These are phyloP conservation scores for Stegodyphus dumicola DNA, from an alignment of 1,140 invertebrate species.

Conservation along the genomic window DNA sequence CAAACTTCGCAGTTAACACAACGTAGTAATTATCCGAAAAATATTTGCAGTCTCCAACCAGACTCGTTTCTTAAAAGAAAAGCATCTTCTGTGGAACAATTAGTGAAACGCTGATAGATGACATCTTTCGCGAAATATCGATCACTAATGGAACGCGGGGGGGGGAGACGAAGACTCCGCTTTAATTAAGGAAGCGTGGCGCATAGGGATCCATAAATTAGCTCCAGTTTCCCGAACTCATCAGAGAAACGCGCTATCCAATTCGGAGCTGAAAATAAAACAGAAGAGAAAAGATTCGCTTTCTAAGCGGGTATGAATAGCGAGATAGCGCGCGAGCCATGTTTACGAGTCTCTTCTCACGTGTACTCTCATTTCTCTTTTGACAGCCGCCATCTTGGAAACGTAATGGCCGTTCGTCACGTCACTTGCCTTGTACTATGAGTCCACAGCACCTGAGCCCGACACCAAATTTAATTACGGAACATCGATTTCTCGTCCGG, in stretches of 20 bases:
- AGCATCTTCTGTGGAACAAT: slow-evolving; percentile 15
- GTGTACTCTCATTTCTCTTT: slow-evolving; percentile 4
- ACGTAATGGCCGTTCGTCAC: neutral
- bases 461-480: slow-evolving; percentile 41
- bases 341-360: slow-evolving; percentile 14
- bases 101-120: slow-evolving; percentile 39
- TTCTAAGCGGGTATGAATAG: neutral
- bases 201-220: slow-evolving; percentile 42
- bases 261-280: slow-evolving; percentile 19
- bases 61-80: neutral
- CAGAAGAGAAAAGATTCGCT: neutral
- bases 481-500: slow-evolving; percentile 22
- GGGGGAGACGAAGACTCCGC: slow-evolving; percentile 8
- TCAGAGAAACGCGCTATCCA: neutral
- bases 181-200: slow-evolving; percentile 44
- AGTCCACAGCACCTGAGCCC: slow-evolving; percentile 30
- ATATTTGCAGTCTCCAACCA: too few relatives aligned
- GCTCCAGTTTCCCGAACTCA: neutral
- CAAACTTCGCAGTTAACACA: too few relatives aligned
- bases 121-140: neutral
- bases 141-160: slow-evolving; percentile 10
- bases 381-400: slow-evolving; percentile 48
- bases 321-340: neutral
- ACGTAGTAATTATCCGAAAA: too few relatives aligned
- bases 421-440: neutral